Base-by-base conservation (phyloP, 2,888 invertebrate genomes). In the Lasioglossum figueresi region DNA sequence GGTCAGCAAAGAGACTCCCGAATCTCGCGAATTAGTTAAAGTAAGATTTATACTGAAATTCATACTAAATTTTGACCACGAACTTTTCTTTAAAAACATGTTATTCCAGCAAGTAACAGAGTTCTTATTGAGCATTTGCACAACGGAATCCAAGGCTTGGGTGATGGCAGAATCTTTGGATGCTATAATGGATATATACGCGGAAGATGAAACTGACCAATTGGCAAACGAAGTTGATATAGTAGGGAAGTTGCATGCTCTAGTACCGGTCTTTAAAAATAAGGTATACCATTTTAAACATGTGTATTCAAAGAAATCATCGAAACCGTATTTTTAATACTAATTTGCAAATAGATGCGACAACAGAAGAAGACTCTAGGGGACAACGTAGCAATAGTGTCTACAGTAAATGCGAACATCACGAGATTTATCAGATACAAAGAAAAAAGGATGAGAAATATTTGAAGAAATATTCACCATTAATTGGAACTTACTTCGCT, bases 81-180 rank as follows among this genome's bases (percentile, higher is more conserved):
- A 43, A 56, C 71, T 73, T 5, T 31, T 63, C 43, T 14, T 23
- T 23, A 37, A 16, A 8, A 0, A 48, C 43, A 19, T 14, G 27
- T 63, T 76, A 45, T 80, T 79, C 34, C 77, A 94, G 94, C 83
- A 90, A 43, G 96, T 97, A 73, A 95, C 96, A 0, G 95, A 96
- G 59, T 97, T 97, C 92, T 96, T 97, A 89, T 90, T 97, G 66
- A 96, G 97, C 52, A 96, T 96, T 89, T 92, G 94, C 91, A 88
- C 82, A n/a, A 96, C 96, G 90, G 97, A 97, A 92, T 94, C 95
- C 34, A 96, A 97, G 86, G 96, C 97, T 12, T 97, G 97, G 97
- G 96, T 97, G 8, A 95, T 97, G 56, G 97, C 97, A 0, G 98
- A 98, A 95, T 96, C 97, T 5, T 93, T 98, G 63, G 98, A 98